Evolutionary conservation across 2,797 vertebrate genomes (phyloP).

Genomic region (Passerculus sandwichensis): DNA sequence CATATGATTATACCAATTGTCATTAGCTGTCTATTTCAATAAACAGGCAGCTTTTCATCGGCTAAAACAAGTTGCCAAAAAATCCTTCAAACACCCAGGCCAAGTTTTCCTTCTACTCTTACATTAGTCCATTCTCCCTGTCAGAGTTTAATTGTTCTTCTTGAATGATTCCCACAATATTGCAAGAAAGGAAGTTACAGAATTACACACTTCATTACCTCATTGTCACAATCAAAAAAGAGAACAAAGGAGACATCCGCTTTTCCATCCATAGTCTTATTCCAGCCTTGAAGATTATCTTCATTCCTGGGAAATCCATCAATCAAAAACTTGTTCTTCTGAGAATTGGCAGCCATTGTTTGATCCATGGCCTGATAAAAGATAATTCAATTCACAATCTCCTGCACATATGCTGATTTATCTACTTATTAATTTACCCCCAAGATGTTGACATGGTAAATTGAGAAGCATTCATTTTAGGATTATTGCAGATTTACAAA

Average conservation of each 20-base stretch:
- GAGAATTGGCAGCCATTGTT: conserved; percentile 84
- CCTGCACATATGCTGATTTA: not conserved
- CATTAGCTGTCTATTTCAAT: not conserved
- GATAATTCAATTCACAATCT: conserved; percentile 16
- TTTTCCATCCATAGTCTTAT: conserved; percentile 87
- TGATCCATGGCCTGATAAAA: conserved; percentile 91
- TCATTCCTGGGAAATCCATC: conserved; percentile 97
- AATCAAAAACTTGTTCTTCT: conserved; percentile 94
- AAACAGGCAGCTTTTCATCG: not conserved
- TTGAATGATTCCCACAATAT: not conserved
- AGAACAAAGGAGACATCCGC: conserved; percentile 95
- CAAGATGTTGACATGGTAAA: not conserved
- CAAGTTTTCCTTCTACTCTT: not conserved
- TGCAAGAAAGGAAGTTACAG: conserved; percentile 18
- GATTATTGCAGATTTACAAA: not conserved
- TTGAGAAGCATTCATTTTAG: not conserved
- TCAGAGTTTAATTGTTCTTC: not conserved
- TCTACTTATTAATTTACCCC: not conserved
- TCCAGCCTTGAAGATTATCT: conserved; percentile 97
- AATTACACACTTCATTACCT: conserved; percentile 80
- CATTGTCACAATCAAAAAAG: conserved; percentile 94
- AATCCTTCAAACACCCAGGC: not conserved
- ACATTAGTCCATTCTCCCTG: not conserved
- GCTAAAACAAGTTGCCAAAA: not conserved
- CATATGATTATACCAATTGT: not conserved